Percentiles rank a stretch among this genome's conserved stretches.
Evolutionary conservation across 2,113 vertebrate species (phyloP).

Genomic region (Catharus minimus): DNA sequence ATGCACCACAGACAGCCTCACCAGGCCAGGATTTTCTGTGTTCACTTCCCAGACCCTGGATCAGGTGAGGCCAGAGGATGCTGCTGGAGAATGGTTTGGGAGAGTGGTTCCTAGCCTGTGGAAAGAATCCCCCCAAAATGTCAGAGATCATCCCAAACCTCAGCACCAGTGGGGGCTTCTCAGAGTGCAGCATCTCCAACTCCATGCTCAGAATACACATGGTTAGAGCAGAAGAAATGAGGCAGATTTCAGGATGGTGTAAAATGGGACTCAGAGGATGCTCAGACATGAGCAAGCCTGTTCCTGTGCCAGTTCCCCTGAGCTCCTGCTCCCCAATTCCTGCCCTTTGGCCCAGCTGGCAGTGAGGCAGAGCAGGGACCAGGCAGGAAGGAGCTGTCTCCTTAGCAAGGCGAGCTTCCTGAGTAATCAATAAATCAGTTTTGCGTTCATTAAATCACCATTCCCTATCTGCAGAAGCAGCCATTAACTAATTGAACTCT

Average conservation of each 20-base stretch:
- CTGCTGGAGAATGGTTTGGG: neutral
- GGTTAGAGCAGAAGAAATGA: neutral
- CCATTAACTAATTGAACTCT: neutral
- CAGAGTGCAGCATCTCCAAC: neutral
- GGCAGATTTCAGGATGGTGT: neutral
- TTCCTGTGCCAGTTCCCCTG: neutral
- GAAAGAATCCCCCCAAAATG: neutral
- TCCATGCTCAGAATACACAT: neutral
- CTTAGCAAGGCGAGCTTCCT: slow-evolving; percentile 27
- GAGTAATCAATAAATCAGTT: slow-evolving; percentile 48
- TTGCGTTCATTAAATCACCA: slow-evolving; percentile 41
- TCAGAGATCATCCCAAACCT: neutral
- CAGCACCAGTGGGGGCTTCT: neutral
- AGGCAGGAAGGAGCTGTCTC: neutral
- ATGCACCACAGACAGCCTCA: neutral
- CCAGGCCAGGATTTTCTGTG: neutral
- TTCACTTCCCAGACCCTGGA: neutral
- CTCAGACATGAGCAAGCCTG: neutral
- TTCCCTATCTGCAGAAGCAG: neutral
- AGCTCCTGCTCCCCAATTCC: neutral
- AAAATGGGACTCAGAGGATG: neutral
- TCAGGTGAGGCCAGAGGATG: neutral
- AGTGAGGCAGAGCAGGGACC: neutral
- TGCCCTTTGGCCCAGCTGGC: neutral
- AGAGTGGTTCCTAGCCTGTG: neutral